A percentile compares a stretch with the other conserved stretches of the same genome.
phyloP scores from a whole-genome alignment of 2,113 vertebrate genomes.

The Anhinga anhinga region DNA sequence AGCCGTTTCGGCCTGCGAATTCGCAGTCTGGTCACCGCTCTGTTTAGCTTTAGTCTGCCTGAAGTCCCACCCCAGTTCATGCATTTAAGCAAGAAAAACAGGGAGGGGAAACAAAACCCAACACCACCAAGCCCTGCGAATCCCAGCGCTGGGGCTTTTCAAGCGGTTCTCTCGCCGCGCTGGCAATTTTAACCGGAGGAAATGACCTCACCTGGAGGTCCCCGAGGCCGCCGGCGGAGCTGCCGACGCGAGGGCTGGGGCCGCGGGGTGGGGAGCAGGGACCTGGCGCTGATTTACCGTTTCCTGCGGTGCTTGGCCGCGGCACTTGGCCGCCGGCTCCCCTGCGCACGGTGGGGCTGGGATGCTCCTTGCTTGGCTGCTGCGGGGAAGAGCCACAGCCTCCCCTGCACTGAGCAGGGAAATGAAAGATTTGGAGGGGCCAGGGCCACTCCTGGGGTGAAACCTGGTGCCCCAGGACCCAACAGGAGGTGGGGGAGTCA shows the following conservation, averaged over 20 bases:
- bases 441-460: neutral
- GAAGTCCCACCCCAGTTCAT: neutral
- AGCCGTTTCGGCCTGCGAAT: neutral
- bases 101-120: neutral
- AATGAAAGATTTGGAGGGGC: neutral
- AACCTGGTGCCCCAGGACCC: accelerated
- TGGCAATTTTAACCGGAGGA: conserved; percentile 38
- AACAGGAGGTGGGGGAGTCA: accelerated
- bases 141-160: neutral
- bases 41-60: neutral
- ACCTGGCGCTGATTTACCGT: conserved; percentile 24
- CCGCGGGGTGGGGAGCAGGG: neutral
- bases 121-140: neutral
- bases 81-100: neutral
- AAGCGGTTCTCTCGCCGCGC: neutral
- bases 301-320: conserved; percentile 19
- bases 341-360: accelerated
- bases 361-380: neutral
- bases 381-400: neutral
- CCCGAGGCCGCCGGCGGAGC: neutral
- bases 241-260: neutral
- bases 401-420: neutral
- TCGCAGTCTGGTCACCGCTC: neutral
- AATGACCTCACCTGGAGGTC: conserved; percentile 67
- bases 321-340: neutral